Conservation (phyloP, 2,888 invertebrate species). For the Metalampra italica region DNA sequence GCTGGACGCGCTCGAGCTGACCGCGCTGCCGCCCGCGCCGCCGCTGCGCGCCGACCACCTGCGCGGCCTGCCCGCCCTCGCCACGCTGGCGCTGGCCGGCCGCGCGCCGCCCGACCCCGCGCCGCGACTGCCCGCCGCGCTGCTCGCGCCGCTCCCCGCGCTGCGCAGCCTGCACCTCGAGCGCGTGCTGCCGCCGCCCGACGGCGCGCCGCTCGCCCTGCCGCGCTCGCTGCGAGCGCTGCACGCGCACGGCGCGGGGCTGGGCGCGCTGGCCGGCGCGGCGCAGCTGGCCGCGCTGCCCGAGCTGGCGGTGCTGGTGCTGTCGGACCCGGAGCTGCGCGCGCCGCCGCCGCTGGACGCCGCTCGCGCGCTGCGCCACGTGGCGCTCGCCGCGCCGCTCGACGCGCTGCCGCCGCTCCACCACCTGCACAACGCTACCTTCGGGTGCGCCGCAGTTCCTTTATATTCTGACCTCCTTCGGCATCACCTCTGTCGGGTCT, state of each 20-base stretch:
- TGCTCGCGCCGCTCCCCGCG: slow-evolving; percentile 1
- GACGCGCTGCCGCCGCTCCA: slow-evolving; percentile 9
- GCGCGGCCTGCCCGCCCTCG: background rate
- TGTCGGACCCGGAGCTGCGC: slow-evolving; percentile 14
- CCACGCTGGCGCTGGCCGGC: slow-evolving; percentile 1
- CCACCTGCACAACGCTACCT: slow-evolving; percentile 10
- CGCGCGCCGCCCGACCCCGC: background rate
- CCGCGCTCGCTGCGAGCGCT: slow-evolving; percentile 16
- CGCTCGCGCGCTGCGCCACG: slow-evolving; percentile 1
- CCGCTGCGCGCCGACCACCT: background rate
- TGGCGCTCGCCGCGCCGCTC: slow-evolving; percentile 13
- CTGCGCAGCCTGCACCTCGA: background rate
- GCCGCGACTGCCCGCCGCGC: background rate
- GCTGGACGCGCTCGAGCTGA: slow-evolving; percentile 13
- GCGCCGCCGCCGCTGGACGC: slow-evolving; percentile 10
- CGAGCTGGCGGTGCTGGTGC: slow-evolving; percentile 9
- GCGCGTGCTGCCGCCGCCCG: background rate
- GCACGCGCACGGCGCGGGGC: slow-evolving; percentile 10
- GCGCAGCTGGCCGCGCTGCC: slow-evolving; percentile 9
- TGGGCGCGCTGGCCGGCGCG: slow-evolving; percentile 5
- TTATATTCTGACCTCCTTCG: too few species aligned
- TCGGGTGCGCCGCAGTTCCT: background rate
- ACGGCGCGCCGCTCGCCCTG: slow-evolving; percentile 2
- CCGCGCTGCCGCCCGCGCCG: slow-evolving; percentile 7
- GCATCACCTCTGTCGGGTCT: too few species aligned